Percentiles rank a stretch among this genome's conserved stretches.
Conservation (phyloP, 2,888 invertebrate genomes). For the Julus scanicus region DNA sequence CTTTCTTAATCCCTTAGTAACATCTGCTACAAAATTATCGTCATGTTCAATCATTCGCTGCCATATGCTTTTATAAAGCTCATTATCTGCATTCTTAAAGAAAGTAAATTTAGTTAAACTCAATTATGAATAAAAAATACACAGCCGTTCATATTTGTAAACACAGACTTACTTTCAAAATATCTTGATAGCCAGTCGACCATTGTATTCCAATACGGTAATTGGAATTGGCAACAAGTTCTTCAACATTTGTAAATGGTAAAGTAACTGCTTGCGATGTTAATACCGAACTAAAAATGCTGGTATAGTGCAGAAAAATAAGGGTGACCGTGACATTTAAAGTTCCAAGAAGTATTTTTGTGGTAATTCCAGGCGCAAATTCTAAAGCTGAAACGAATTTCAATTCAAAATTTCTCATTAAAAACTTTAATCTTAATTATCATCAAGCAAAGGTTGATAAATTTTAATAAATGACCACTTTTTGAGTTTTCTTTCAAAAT, state of each 20-base stretch:
- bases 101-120: not conserved
- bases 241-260: slow-evolving; percentile 40
- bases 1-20: not conserved
- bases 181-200: slow-evolving; percentile 18
- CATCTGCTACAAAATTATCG: not conserved
- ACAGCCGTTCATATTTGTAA: not conserved
- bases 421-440: not conserved
- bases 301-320: slow-evolving; percentile 44
- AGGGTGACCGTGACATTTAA: slow-evolving; percentile 34
- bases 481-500: too few relatives aligned
- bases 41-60: not conserved
- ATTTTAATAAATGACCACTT: too few relatives aligned
- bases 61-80: slow-evolving; percentile 13
- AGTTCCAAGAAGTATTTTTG: slow-evolving; percentile 32
- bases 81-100: not conserved
- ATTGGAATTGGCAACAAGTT: not conserved
- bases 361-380: slow-evolving; percentile 17
- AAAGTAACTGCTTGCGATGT: not conserved
- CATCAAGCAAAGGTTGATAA: not conserved
- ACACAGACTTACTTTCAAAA: not conserved
- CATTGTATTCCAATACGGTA: slow-evolving; percentile 8
- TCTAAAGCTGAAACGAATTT: not conserved
- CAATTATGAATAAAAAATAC: not conserved
- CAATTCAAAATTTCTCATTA: not conserved
- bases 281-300: slow-evolving; percentile 46